phyloP scores from a whole-genome alignment of 2,797 vertebrate genomes.

The Silurus lanzhouensis region DNA sequence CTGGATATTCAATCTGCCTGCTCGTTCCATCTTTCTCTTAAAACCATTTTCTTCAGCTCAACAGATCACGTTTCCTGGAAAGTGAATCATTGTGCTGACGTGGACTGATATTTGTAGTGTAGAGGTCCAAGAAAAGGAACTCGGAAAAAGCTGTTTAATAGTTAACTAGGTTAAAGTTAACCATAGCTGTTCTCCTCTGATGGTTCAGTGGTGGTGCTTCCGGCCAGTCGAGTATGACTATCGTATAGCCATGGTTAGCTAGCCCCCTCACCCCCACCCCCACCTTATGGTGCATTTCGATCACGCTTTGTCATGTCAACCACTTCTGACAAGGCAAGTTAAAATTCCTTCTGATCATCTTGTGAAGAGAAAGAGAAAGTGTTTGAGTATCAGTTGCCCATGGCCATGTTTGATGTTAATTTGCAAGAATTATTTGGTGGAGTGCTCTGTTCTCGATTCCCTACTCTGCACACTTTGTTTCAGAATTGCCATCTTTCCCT shows the following conservation, averaged over 20 bases:
- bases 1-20: slow-evolving; percentile 33
- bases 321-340: neutral
- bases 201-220: slow-evolving; percentile 63
- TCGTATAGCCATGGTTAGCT: neutral
- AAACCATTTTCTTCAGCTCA: slow-evolving; percentile 19
- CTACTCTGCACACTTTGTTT: neutral
- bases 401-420: slow-evolving; percentile 25
- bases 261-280: neutral
- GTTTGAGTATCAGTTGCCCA: slow-evolving; percentile 8
- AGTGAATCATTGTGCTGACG: slow-evolving; percentile 35
- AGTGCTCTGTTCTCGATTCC: neutral
- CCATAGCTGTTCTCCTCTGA: slow-evolving; percentile 66
- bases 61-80: slow-evolving; percentile 42
- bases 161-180: slow-evolving; percentile 68
- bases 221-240: slow-evolving; percentile 64
- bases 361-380: neutral
- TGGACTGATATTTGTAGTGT: slow-evolving; percentile 36
- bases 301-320: neutral
- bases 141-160: slow-evolving; percentile 54
- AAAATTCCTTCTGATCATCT: slow-evolving; percentile 18
- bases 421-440: slow-evolving; percentile 33
- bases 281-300: neutral
- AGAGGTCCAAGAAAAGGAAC: slow-evolving; percentile 53
- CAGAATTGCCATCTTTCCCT: neutral
- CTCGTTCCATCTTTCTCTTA: slow-evolving; percentile 15